Percentiles rank a stretch among this genome's conserved stretches.
phyloP scores from a whole-genome alignment of 2,113 vertebrate species.

The Clarias batrachus region DNA sequence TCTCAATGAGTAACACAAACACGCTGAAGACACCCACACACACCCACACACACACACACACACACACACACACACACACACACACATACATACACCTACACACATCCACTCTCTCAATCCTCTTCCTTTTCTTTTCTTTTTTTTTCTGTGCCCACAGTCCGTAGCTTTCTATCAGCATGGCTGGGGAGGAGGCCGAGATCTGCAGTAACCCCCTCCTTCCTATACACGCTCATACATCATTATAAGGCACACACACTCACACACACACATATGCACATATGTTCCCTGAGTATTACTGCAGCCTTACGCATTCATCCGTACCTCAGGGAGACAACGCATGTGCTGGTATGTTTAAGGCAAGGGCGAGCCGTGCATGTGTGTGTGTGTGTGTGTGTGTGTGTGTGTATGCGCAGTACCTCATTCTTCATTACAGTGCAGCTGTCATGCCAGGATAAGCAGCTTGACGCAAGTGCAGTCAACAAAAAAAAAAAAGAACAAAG shows the following conservation, averaged over 20 bases:
- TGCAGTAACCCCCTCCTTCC: constrained; percentile 30
- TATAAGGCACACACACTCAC: constrained; percentile 9
- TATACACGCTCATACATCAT: constrained; percentile 29
- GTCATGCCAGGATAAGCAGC: constrained; percentile 12
- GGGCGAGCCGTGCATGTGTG: background rate
- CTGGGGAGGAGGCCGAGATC: constrained; percentile 25
- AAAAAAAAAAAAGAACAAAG: no score
- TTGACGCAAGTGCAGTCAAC: background rate
- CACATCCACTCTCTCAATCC: background rate
- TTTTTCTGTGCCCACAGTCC: constrained; percentile 12
- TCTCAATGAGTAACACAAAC: constrained; percentile 1
- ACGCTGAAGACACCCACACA: constrained; percentile 26
- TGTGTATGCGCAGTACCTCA: background rate
- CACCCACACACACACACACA: no score
- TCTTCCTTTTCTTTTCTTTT: background rate
- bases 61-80: constrained; percentile 6
- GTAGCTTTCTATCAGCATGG: background rate
- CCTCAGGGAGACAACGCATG: constrained; percentile 24
- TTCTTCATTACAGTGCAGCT: constrained; percentile 29
- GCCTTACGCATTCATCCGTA: constrained; percentile 4
- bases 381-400: background rate
- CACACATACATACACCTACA: constrained; percentile 19
- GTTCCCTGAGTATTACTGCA: constrained; percentile 11
- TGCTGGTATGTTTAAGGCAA: background rate
- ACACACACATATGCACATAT: constrained; percentile 8